A percentile compares a stretch with the other conserved stretches of the same genome.
These are phyloP conservation scores for Taurulus bubalis DNA, from an alignment of 2,113 vertebrate genomes.

Conservation along the genomic window DNA sequence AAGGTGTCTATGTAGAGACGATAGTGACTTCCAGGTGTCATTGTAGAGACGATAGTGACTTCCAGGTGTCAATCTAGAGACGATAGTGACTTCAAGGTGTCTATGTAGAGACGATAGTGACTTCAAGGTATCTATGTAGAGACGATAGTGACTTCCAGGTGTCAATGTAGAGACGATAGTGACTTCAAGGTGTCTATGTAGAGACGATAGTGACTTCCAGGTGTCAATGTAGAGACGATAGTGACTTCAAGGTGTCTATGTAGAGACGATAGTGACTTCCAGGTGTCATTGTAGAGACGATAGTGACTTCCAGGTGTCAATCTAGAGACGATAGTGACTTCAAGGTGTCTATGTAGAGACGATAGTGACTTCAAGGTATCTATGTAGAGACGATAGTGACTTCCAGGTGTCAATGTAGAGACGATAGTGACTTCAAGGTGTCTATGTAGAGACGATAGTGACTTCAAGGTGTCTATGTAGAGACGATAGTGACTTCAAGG, in stretches of 20 bases:
- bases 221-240: background rate
- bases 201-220: background rate
- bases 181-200: too few relatives aligned
- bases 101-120: background rate
- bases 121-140: background rate
- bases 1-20: background rate
- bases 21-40: background rate
- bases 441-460: too few relatives aligned
- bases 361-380: background rate
- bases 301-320: background rate
- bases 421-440: background rate
- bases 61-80: too few relatives aligned
- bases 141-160: background rate
- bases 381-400: background rate
- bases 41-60: background rate
- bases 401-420: background rate
- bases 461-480: background rate
- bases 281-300: too few relatives aligned
- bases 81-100: background rate
- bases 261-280: background rate
- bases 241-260: background rate
- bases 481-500: background rate
- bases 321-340: background rate
- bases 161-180: background rate
- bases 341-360: too few relatives aligned